These are phyloP conservation scores for Bimastos eiseni DNA, from an alignment of 2,888 invertebrate species.

Conservation along the genomic window DNA sequence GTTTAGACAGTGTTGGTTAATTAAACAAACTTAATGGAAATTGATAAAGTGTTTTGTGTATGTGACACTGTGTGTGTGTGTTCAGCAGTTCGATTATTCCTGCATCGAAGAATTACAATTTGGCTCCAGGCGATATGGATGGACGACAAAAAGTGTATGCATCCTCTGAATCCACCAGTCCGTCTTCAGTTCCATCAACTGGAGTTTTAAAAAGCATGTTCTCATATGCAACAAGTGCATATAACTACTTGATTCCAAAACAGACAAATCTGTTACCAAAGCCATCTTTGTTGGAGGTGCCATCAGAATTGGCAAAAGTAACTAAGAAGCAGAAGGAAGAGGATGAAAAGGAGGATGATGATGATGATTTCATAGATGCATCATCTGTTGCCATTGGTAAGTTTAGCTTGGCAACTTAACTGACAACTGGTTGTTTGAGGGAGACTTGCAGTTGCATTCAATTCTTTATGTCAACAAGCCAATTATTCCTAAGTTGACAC, in stretches of 20 bases:
- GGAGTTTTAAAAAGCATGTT: not conserved
- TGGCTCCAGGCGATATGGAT: not conserved
- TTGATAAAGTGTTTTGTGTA: not conserved
- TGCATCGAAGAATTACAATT: not conserved
- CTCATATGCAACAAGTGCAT: no score
- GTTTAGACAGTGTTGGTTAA: no score
- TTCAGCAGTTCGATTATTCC: not conserved
- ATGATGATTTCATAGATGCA: not conserved
- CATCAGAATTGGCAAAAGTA: not conserved
- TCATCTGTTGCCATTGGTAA: not conserved
- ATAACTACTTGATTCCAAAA: not conserved
- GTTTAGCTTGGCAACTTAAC: not conserved
- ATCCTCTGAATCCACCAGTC: not conserved
- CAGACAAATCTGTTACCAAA: not conserved
- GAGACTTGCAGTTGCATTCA: not conserved
- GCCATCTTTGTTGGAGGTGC: not conserved
- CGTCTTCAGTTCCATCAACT: not conserved
- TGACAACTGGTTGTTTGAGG: not conserved
- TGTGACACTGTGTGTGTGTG: not conserved
- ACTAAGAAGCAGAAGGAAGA: not conserved
- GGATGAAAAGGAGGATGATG: not conserved
- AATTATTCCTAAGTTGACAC: not conserved
- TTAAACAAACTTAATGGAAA: not conserved
- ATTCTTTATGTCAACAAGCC: not conserved
- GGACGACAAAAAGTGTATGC: not conserved